A percentile compares a stretch with the other conserved stretches of the same genome.
Evolutionary conservation across 2,113 vertebrate species (phyloP).

Genomic region (Macroglossus sobrinus): DNA sequence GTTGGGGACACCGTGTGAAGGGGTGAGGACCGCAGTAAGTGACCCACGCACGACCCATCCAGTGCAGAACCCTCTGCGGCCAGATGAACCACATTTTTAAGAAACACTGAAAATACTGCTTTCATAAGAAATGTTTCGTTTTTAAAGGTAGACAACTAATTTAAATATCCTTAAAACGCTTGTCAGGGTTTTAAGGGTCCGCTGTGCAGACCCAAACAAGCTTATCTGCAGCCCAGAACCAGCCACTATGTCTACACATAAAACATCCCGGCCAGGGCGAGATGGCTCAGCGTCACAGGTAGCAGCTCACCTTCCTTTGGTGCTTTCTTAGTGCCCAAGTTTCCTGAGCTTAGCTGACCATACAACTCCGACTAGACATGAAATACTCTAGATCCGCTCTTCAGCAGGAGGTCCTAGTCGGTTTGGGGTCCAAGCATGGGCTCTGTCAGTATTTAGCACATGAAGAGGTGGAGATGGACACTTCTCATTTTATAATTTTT

Average conservation of each 20-base stretch:
- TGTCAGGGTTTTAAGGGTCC: too few species aligned
- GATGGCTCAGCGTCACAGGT: rapidly evolving
- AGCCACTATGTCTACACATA: not conserved
- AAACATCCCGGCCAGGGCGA: not conserved
- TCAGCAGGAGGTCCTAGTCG: conserved; percentile 29
- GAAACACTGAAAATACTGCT: not conserved
- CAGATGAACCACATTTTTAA: not conserved
- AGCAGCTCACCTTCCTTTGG: not conserved
- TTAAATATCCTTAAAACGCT: not conserved
- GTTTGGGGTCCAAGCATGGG: conserved; percentile 12
- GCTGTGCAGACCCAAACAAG: not conserved
- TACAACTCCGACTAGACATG: not conserved
- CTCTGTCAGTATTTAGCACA: not conserved
- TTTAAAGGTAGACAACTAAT: not conserved
- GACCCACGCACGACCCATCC: rapidly evolving
- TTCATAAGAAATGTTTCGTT: not conserved
- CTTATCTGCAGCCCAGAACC: not conserved
- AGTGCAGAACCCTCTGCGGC: rapidly evolving
- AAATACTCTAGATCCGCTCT: not conserved
- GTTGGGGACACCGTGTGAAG: rapidly evolving
- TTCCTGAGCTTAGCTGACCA: not conserved
- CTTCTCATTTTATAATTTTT: conserved; percentile 20
- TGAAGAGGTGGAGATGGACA: conserved; percentile 32
- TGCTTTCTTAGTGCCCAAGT: not conserved
- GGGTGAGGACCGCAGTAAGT: rapidly evolving